Conservation (phyloP, 2,113 vertebrate species). For the Coptodon bakossiorum region DNA sequence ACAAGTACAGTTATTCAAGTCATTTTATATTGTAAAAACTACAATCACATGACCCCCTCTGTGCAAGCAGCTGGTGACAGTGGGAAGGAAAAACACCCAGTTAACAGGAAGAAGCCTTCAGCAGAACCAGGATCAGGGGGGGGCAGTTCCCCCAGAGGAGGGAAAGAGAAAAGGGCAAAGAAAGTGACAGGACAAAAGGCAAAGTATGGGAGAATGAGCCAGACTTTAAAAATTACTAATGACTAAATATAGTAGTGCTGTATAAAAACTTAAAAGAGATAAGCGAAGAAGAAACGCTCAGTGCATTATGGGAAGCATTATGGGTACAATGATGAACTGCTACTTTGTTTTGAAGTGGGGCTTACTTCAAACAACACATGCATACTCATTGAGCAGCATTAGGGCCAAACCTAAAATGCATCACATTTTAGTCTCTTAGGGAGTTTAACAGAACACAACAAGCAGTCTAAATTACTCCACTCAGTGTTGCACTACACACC, state of each 20-base stretch:
- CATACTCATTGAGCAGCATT: background rate
- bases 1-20: background rate
- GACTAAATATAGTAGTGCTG: background rate
- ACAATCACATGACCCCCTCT: background rate
- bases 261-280: background rate
- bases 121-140: background rate
- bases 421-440: background rate
- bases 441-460: background rate
- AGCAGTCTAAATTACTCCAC: background rate
- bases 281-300: rapidly evolving
- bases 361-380: background rate
- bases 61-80: background rate
- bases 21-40: background rate
- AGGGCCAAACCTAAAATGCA: background rate
- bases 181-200: background rate
- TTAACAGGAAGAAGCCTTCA: background rate
- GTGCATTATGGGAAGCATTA: background rate
- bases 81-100: background rate
- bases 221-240: background rate
- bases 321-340: background rate
- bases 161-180: background rate
- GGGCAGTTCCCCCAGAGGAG: background rate
- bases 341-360: background rate
- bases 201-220: background rate
- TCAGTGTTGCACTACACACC: background rate